Base-by-base conservation (phyloP, 2,113 vertebrate species). In the Atherinomorus stipes region DNA sequence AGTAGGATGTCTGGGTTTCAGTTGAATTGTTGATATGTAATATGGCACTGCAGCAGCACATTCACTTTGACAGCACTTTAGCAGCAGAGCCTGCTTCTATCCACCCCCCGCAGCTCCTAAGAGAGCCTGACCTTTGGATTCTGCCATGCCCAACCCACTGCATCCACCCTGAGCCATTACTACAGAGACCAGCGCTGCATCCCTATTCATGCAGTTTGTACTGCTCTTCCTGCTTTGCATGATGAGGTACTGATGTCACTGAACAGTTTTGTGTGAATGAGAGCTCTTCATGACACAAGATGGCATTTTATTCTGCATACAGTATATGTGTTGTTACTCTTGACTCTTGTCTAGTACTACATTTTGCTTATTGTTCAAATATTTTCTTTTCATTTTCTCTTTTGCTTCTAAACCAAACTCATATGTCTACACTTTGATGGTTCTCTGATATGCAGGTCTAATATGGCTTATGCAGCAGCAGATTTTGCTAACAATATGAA, bases 91-190 rank as follows among this genome's bases (percentile, higher is more conserved):
- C 63, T 64, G 26, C 70, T 63, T 76, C 15, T 37, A 66, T 81
- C 76, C 84, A 69, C 81, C 78, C 16, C 77, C 82, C 79, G 79
- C 79, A 83, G 10, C 67, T 42, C 42, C 79, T 70, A 59, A 78
- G 63, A 76, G 57, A 63, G 62, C 68, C 49, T 90, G 88, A 87
- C 90, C 88, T 91, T 90, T 89, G 74, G 71, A 78, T 57, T 69
- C 78, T 68, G 64, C 77, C 71, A 78, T 65, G 59, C 74, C 68
- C 80, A 80, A 40, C 75, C 80, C 76, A 74, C 71, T 54, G 16
- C 44, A 54, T 44, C 71, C 57, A 85, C 70, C 74, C 65, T 56
- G 67, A 71, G 71, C 31, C 50, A 50, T 49, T 74, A 11, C 81
- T 66, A 74, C 53, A 49, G 69, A 57, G 66, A 84, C 64, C 37